phyloP scores from a whole-genome alignment of 2,797 vertebrate genomes.

The Chrysocyon brachyurus region DNA sequence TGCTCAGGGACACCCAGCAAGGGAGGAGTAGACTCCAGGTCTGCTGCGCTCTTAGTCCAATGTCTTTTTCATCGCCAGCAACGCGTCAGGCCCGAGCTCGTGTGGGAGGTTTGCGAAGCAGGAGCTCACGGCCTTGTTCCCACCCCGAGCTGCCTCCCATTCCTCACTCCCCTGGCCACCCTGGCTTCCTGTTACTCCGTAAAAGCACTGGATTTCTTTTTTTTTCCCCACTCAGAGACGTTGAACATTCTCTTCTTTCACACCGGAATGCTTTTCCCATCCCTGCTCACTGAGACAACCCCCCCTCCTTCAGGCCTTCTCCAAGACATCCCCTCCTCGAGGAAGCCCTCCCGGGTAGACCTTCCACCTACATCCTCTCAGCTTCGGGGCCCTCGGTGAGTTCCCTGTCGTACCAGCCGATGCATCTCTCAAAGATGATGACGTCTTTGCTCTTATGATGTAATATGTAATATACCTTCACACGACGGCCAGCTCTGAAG shows the following conservation, averaged over 20 bases:
- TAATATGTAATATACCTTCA: not conserved
- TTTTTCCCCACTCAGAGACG: not conserved
- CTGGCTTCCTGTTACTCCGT: not conserved
- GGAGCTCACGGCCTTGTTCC: not conserved
- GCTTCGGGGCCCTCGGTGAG: not conserved
- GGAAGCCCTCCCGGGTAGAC: slow-evolving; percentile 29
- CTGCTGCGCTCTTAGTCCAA: not conserved
- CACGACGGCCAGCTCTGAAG: no score
- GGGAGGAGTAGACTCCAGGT: not conserved
- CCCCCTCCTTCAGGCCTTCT: not conserved
- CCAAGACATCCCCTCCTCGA: slow-evolving; percentile 3
- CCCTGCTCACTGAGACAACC: not conserved
- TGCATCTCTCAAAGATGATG: not conserved
- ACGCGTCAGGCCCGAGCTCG: not conserved
- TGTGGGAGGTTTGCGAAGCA: not conserved
- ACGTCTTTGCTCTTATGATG: not conserved
- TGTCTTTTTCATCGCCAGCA: fast-evolving
- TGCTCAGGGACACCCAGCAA: not conserved
- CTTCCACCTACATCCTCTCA: not conserved
- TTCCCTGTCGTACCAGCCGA: not conserved
- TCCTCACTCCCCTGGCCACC: not conserved
- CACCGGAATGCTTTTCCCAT: not conserved
- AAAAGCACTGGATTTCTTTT: not conserved
- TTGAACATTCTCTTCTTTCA: not conserved
- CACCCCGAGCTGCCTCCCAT: not conserved